These are phyloP conservation scores for Muscina levida DNA, from an alignment of 2,888 invertebrate species.

Conservation along the genomic window DNA sequence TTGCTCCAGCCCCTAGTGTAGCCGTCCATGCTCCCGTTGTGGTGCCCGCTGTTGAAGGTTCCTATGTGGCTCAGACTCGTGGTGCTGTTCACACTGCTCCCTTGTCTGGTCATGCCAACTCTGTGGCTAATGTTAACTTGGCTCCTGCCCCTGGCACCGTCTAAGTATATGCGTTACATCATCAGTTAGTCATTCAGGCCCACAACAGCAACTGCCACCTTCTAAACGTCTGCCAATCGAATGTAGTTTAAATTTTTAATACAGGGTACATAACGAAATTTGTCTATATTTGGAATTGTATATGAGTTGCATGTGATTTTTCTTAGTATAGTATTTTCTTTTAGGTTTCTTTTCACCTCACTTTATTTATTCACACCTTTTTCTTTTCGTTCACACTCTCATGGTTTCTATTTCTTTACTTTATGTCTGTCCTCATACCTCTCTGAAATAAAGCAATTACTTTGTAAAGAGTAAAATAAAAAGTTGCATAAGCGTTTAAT, in stretches of 20 bases:
- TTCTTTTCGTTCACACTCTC: background rate
- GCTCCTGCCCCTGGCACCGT: slow-evolving; percentile 65
- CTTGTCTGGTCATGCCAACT: slow-evolving; percentile 47
- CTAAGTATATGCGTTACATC: slow-evolving; percentile 33
- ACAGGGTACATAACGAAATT: background rate
- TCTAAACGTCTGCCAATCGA: background rate
- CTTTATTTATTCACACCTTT: slow-evolving; percentile 1
- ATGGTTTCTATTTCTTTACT: background rate
- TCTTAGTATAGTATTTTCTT: background rate
- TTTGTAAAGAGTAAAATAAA: slow-evolving; percentile 23
- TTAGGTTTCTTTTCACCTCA: background rate
- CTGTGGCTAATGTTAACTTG: slow-evolving; percentile 59
- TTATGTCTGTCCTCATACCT: background rate
- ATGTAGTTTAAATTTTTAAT: background rate
- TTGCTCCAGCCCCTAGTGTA: slow-evolving; percentile 49
- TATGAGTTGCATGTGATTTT: background rate
- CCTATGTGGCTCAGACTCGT: slow-evolving; percentile 51
- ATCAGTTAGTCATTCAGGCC: background rate
- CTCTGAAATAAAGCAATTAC: slow-evolving; percentile 29
- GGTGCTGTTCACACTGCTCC: slow-evolving; percentile 51
- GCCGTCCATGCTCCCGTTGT: slow-evolving; percentile 49
- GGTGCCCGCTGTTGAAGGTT: slow-evolving; percentile 45
- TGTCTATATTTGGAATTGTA: background rate
- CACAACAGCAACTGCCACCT: background rate
- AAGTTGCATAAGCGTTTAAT: too few relatives aligned